A percentile compares a stretch with the other conserved stretches of the same genome.
Evolutionary conservation across 2,113 vertebrate species (phyloP).

Genomic region (Xyliphius kryptos): DNA sequence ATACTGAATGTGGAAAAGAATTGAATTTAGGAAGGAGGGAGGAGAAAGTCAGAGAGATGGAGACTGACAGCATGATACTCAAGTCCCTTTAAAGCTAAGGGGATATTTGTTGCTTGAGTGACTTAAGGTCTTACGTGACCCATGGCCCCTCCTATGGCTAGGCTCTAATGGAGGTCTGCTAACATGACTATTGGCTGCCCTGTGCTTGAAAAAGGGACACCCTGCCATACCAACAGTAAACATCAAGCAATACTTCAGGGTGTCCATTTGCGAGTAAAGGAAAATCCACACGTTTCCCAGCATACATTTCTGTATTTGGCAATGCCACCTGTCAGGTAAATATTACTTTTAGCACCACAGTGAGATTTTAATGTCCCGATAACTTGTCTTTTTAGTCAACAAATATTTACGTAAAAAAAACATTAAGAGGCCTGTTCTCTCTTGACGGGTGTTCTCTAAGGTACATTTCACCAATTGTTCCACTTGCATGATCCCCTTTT

Average conservation of each 20-base stretch:
- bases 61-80: slow-evolving; percentile 27
- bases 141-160: slow-evolving; percentile 34
- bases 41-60: neutral
- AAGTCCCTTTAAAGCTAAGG: slow-evolving; percentile 33
- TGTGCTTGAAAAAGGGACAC: slow-evolving; percentile 23
- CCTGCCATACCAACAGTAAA: slow-evolving; percentile 19
- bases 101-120: slow-evolving; percentile 32
- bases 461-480: slow-evolving; percentile 41
- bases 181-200: slow-evolving; percentile 26
- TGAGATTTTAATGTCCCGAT: slow-evolving; percentile 52
- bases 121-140: slow-evolving; percentile 34
- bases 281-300: too few relatives aligned
- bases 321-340: slow-evolving; percentile 29
- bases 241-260: too few relatives aligned
- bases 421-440: slow-evolving; percentile 34
- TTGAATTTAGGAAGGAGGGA: slow-evolving; percentile 4
- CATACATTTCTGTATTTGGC: slow-evolving; percentile 43
- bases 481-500: slow-evolving; percentile 40
- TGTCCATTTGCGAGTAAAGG: too few relatives aligned
- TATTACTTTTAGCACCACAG: slow-evolving; percentile 35
- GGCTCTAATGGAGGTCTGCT: slow-evolving; percentile 30
- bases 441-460: slow-evolving; percentile 42
- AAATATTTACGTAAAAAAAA: slow-evolving; percentile 55
- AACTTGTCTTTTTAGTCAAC: slow-evolving; percentile 50
- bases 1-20: neutral